A percentile compares a stretch with the other conserved stretches of the same genome.
These are phyloP conservation scores for Allophyes oxyacanthae DNA, from an alignment of 2,888 invertebrate species.

Conservation along the genomic window DNA sequence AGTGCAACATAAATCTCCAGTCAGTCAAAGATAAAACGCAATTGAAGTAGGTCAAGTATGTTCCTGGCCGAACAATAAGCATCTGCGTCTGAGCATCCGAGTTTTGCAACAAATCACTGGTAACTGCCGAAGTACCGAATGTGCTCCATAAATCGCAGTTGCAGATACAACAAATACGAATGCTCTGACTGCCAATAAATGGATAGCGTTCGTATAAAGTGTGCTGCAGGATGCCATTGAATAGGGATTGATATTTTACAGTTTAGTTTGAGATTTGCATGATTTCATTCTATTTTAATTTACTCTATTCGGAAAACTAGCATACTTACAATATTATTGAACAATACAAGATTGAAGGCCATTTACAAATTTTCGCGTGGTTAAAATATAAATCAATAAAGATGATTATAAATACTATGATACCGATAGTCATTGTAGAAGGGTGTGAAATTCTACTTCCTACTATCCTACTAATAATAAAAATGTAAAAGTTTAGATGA, in stretches of 20 bases:
- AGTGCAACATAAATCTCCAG: slow-evolving; percentile 49
- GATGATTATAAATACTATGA: no score
- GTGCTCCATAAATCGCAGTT: slow-evolving; percentile 10
- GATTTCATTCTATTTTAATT: no score
- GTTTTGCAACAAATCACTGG: slow-evolving; percentile 50
- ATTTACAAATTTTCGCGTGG: no score
- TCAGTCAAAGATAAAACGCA: slow-evolving; percentile 34
- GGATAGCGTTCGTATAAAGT: background rate
- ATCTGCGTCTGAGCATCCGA: slow-evolving; percentile 37
- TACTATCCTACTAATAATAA: no score
- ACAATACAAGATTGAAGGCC: no score
- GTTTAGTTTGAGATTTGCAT: background rate
- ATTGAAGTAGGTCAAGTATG: slow-evolving; percentile 62
- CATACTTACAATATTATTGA: no score
- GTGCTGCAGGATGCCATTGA: background rate
- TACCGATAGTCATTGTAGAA: no score
- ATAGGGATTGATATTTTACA: background rate
- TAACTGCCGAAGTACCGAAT: slow-evolving; percentile 35
- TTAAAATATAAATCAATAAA: no score
- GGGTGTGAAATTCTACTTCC: no score
- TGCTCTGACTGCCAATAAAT: slow-evolving; percentile 21
- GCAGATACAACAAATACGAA: slow-evolving; percentile 6
- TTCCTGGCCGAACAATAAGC: slow-evolving; percentile 52
- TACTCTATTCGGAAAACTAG: no score
- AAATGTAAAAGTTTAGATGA: no score